Base-by-base conservation (phyloP, 2,888 invertebrate genomes). In the Erebia epiphron region DNA sequence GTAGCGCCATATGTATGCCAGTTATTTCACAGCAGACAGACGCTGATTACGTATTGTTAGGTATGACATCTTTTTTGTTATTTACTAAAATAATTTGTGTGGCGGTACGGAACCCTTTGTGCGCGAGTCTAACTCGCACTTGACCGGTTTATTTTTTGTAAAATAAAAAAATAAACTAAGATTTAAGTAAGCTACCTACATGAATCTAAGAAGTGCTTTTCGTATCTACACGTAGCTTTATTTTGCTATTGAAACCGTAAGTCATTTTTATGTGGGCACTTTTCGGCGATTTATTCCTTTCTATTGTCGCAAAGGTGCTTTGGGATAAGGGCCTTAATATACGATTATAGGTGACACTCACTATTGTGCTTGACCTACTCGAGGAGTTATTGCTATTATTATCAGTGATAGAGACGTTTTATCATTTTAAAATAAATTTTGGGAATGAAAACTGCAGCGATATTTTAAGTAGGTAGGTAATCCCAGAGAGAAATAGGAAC, bases 201-300 rank as follows among this genome's bases (percentile, higher is more conserved):
- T 18, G 9, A 52, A 21, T 26, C 3, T 66, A 56, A 66, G 21
- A 57, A 66, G 57, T 43, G 58, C 35, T 71, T 73, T 72, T 73
- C 73, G 69, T 35, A 35, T 74, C 75, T 73, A 71, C 68, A 71
- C 71, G 66, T 75, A 71, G 75, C 75, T 75, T 78, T 79, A 79
- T 80, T 82, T 79, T 79, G 79, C 79, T 76, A 77, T 77, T 77
- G 79, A 74, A 78, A 79, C 90, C 86, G 88, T 92, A 89, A 85
- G 92, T 92, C 92, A 92, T 92, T 92, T 93, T 93, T 93, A 92
- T 93, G 90, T 90, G 89, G 84, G 88, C 90, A 91, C 93, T 93
- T 92, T 92, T 91, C 89, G 88, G 86, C 91, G 86, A 92, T 92
- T 92, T 92, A 92, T 93, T 90, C 92, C 83, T 85, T 91, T 89